A percentile compares a stretch with the other conserved stretches of the same genome.
Evolutionary conservation across 2,797 vertebrate genomes (phyloP).

Genomic region (Leuciscus waleckii): DNA sequence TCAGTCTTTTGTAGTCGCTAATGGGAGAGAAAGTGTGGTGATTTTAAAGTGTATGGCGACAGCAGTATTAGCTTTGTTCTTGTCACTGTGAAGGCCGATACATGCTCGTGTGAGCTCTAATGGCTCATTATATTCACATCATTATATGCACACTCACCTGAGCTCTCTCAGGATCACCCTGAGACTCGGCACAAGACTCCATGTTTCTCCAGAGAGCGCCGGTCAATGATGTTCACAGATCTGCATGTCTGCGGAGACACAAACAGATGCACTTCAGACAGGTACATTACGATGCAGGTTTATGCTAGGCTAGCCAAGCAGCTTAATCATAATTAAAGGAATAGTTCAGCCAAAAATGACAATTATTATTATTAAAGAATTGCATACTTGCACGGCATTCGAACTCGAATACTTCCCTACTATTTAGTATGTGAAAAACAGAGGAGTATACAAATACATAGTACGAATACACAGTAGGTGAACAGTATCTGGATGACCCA

Average conservation of each 20-base stretch:
- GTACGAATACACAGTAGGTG: too few relatives aligned
- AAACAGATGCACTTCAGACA: conserved; percentile 1
- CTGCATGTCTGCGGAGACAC: conserved; percentile 71
- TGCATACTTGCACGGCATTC: background rate
- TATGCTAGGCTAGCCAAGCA: background rate
- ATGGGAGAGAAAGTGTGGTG: conserved; percentile 11
- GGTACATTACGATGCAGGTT: background rate
- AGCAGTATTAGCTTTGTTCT: conserved; percentile 1
- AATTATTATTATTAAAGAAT: background rate
- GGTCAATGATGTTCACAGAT: conserved; percentile 66
- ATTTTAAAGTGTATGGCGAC: background rate
- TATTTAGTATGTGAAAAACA: background rate
- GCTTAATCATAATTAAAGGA: background rate
- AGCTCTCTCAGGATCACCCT: conserved; percentile 80
- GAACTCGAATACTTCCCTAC: background rate
- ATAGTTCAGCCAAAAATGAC: background rate
- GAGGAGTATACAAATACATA: too few relatives aligned
- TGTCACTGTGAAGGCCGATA: conserved; percentile 7
- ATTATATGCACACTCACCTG: conserved; percentile 71
- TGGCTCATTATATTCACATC: background rate
- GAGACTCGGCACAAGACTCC: conserved; percentile 80
- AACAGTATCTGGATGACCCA: too few relatives aligned
- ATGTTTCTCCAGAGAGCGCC: conserved; percentile 70
- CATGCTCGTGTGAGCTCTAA: background rate
- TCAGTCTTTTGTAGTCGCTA: background rate